Base-by-base conservation (phyloP, 2,113 vertebrate genomes). In the Vulpes lagopus region DNA sequence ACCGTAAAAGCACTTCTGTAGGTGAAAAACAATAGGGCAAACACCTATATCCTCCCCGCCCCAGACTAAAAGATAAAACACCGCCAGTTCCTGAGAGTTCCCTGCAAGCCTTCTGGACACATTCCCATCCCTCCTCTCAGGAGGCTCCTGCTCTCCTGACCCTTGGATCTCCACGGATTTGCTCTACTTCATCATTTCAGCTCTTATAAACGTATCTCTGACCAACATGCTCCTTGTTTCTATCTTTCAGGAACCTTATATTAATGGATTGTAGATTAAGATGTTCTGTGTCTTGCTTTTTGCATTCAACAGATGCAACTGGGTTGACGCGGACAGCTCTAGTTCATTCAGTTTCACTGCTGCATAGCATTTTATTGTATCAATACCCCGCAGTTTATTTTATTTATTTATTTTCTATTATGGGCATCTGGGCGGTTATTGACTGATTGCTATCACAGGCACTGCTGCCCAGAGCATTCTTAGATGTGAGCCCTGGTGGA, bases 341-440 rank as follows among this genome's bases (percentile, higher is more conserved):
- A 15, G 32, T 74, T 93, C 43, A 74, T 25, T 95, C 27, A 27
- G 53, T 32, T 15, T 90, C 11, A 62, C 3, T 3, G 3, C 2
- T 67, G 2, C 49, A 23, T 4, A 64, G 9, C 12, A n/a, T 86
- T 96, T 92, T 62, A 73, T 74, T 79, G 86, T 35, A 79, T 59
- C 10, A 80, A 19, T 30, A n/a, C n/a, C 7, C 3, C 12, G 32
- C 16, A 27, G 30, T 32, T 64, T n/a, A 19, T 64, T 94, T 94
- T 80, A 3, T 57, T 14, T n/a, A 35, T 84, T 89, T 89, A 57
- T 95, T 96, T 89, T 43, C 79, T 87, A 38, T 79, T 55, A 69
- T 64, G 49, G 11, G 15, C 38, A 85, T n/a, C 22, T 43, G 32
- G 73, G 38, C 16, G 35, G 11, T 30, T 60, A 64, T 35, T 86